Evolutionary conservation across 2,797 vertebrate genomes (phyloP), one percentile per base, ranked within the genome.

Genomic region (Garrulus glandarius): DNA sequence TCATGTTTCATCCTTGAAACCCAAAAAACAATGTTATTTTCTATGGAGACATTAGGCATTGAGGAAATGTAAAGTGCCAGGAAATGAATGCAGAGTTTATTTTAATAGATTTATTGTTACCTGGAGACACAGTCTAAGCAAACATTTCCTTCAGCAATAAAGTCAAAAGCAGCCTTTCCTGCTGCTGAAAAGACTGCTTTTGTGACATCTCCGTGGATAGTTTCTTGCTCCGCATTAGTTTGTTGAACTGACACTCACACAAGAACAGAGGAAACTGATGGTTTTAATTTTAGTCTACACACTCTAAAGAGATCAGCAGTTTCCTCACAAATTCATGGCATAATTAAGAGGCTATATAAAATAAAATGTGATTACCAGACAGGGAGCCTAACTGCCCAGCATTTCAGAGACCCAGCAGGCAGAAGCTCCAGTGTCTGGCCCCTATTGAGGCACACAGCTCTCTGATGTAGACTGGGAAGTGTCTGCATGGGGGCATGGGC

Each of bases 31-130:
- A 34, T 43, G 41, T 37, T 30, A 26, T 78, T 76, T 82, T 87
- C 37, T 53, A 30, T 1, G 5, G 20, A 60, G 41, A 91, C 24
- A 91, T 72, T 20, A 87, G 26, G 46, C 37, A 61, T 43, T 89
- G 50, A 61, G 83, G 57, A 92, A 81, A 89, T 4, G 24, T 78
- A 41, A 84, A 94, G 81, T 65, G 30, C 55, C 81, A 89, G 87
- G 75, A 91, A 95, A 91, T 82, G 19, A 89, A 72, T 47, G 24
- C n/a, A 32, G 59, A 77, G 64, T 67, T 87, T 67, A 43, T 88
- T 95, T 97, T 85, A 94, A 93, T 68, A 74, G 78, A 81, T 92
- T 71, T 86, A 87, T 87, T 94, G 85, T 93, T 94, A 95, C 70
- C 79, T 94, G 64, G 57, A 82, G 61, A 93, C 39, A 61, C 26